Evolutionary conservation across 1,140 invertebrate genomes (phyloP).

Genomic region (Drosophila pseudoananassae): DNA sequence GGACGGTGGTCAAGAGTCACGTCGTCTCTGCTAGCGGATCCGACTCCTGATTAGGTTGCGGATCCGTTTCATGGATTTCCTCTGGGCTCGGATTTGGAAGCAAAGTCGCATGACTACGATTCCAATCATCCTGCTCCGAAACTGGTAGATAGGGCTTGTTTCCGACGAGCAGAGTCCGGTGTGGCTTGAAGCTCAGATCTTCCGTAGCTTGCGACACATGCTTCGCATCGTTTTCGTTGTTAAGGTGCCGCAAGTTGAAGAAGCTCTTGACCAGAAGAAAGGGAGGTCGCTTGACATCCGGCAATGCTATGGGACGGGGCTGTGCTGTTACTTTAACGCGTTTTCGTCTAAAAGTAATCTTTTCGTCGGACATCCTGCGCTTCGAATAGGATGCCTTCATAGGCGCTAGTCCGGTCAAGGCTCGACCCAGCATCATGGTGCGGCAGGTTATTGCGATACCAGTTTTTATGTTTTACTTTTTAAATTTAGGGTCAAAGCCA

Average conservation of each 20-base stretch:
- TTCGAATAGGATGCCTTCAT: not conserved
- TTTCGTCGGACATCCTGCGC: constrained; percentile 5
- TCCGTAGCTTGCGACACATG: constrained; percentile 10
- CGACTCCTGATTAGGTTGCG: not conserved
- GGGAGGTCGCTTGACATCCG: constrained; percentile 21
- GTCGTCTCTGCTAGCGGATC: not conserved
- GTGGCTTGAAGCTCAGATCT: constrained; percentile 22
- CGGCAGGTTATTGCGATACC: not conserved
- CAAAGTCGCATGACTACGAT: not conserved
- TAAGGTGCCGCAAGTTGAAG: constrained; percentile 8
- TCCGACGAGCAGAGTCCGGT: constrained; percentile 13
- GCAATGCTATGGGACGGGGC: not conserved
- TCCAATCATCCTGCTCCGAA: not conserved
- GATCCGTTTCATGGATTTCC: not conserved
- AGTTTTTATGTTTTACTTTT: not conserved
- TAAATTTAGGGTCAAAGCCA: constrained; percentile 1
- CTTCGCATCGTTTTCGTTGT: not conserved
- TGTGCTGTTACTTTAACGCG: not conserved
- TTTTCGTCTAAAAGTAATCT: not conserved
- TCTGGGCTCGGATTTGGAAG: not conserved
- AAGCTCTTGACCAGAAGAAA: constrained; percentile 32
- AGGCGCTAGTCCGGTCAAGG: not conserved
- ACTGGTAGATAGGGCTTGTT: not conserved
- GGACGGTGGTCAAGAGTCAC: not conserved
- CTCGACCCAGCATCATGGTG: constrained; percentile 8